Percentiles rank a stretch among this genome's conserved stretches.
Conservation (phyloP, 2,797 vertebrate genomes). For the Enteromius mattozi region DNA sequence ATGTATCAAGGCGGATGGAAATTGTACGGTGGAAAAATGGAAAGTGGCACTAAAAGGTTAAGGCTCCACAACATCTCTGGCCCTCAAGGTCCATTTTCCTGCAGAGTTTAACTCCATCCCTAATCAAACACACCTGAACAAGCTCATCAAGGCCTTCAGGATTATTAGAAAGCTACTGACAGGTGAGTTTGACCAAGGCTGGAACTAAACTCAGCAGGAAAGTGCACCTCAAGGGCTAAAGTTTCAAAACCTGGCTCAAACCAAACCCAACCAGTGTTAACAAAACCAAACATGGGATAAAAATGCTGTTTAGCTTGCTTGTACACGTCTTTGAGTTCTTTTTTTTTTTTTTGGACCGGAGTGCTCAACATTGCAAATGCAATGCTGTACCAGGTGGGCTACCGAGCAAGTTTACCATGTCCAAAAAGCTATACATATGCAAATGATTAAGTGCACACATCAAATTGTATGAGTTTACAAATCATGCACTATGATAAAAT, state of each 20-base stretch:
- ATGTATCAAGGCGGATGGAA: not conserved
- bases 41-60: not conserved
- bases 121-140: not conserved
- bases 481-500: not conserved
- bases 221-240: not conserved
- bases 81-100: not conserved
- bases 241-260: not conserved
- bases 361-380: not conserved
- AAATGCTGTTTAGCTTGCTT: not conserved
- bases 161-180: not conserved
- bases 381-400: not conserved
- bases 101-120: not conserved
- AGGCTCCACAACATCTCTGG: not conserved
- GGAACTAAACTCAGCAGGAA: not conserved
- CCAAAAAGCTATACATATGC: not conserved
- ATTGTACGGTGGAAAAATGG: not conserved
- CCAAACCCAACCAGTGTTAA: not conserved
- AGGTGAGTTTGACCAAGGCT: not conserved
- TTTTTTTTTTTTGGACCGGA: not conserved
- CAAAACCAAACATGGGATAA: not conserved
- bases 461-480: not conserved
- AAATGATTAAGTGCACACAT: not conserved
- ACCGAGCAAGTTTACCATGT: not conserved
- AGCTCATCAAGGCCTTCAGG: not conserved
- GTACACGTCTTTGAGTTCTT: not conserved